A percentile compares a stretch with the other conserved stretches of the same genome.
Evolutionary conservation across 2,797 vertebrate genomes (phyloP).

Genomic region (Fistularia commersonii): DNA sequence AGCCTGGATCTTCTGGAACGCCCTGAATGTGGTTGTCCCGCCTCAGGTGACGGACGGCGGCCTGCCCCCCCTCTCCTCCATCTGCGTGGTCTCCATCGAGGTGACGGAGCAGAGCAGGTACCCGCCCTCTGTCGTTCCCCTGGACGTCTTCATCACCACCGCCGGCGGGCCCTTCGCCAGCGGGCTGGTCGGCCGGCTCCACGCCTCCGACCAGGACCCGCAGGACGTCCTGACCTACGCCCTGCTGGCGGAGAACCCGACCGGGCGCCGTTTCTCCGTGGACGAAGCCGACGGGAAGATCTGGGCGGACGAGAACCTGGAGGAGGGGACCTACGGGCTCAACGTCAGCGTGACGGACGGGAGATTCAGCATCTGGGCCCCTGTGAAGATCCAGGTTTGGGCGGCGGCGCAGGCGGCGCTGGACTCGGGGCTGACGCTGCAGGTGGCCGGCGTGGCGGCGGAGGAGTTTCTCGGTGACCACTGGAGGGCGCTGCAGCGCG

Average conservation of each 20-base stretch:
- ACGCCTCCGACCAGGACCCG: conserved; percentile 89
- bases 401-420: conserved; percentile 72
- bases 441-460: conserved; percentile 77
- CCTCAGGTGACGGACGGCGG: conserved; percentile 89
- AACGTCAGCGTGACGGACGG: conserved; percentile 91
- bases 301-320: conserved; percentile 78
- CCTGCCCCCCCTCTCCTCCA: conserved; percentile 88
- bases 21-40: neutral
- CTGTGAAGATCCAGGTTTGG: conserved; percentile 84
- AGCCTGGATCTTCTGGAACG: too few species aligned
- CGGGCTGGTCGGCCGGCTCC: conserved; percentile 86
- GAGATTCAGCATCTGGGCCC: conserved; percentile 76
- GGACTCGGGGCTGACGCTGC: conserved; percentile 82
- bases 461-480: conserved; percentile 92
- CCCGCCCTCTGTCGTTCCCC: conserved; percentile 83
- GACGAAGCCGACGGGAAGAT: conserved; percentile 83
- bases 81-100: conserved; percentile 83
- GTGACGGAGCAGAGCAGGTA: conserved; percentile 88
- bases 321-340: conserved; percentile 81
- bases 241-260: conserved; percentile 67
- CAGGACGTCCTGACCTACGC: conserved; percentile 83
- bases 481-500: conserved; percentile 89
- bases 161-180: conserved; percentile 76
- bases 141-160: conserved; percentile 91
- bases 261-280: conserved; percentile 76